A percentile compares a stretch with the other conserved stretches of the same genome.
These are phyloP conservation scores for Incurvaria masculella DNA, from an alignment of 2,888 invertebrate species.

Conservation along the genomic window DNA sequence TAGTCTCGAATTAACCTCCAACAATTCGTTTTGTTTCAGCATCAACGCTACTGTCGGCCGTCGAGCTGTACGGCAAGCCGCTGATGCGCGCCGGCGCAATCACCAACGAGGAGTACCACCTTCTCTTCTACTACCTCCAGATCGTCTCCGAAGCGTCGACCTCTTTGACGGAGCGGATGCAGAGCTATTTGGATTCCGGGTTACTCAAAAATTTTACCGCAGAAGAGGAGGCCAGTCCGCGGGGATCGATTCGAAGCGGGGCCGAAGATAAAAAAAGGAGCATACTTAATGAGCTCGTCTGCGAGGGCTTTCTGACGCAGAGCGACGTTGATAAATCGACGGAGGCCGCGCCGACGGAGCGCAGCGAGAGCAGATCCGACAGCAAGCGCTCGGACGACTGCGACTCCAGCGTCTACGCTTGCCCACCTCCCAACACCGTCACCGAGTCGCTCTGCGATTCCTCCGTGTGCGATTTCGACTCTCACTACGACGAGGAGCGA, in stretches of 20 bases:
- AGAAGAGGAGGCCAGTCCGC: constrained; percentile 20
- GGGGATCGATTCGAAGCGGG: constrained; percentile 20
- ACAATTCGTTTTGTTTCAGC: constrained; percentile 47
- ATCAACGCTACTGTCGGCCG: constrained; percentile 56
- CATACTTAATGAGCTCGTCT: constrained; percentile 41
- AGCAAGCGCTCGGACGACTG: constrained; percentile 35
- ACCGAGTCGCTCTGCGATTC: constrained; percentile 35
- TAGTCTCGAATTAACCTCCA: constrained; percentile 17
- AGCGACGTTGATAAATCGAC: constrained; percentile 45
- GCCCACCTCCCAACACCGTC: constrained; percentile 30
- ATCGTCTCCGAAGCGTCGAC: constrained; percentile 50
- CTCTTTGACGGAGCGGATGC: constrained; percentile 46
- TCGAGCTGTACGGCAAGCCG: constrained; percentile 62
- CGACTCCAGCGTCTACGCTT: constrained; percentile 31
- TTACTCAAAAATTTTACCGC: constrained; percentile 28
- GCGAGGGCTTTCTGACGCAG: constrained; percentile 45
- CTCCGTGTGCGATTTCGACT: constrained; percentile 31
- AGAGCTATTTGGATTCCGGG: constrained; percentile 51
- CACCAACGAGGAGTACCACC: constrained; percentile 50
- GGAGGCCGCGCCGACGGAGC: constrained; percentile 34
- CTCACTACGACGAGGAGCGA: constrained; percentile 24
- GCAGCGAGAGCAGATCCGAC: constrained; percentile 27
- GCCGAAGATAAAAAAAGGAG: constrained; percentile 35
- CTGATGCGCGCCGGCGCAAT: constrained; percentile 50
- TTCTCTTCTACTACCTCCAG: constrained; percentile 52